Conservation (phyloP, 1,140 invertebrate genomes). For the Chionoecetes opilio region DNA sequence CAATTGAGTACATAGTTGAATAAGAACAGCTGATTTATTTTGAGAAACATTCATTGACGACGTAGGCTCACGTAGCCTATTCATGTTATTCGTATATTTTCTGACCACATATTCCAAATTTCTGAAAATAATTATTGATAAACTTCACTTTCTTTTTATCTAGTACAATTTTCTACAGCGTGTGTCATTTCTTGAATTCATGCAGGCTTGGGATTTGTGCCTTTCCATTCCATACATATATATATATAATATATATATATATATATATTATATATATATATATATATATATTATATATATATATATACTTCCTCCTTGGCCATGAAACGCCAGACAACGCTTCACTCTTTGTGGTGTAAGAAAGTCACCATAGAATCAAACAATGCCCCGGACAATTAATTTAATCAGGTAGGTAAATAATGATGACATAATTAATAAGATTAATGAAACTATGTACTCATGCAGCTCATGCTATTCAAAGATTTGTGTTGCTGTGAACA, state of each 20-base stretch:
- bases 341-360: slow-evolving; percentile 34
- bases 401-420: slow-evolving; percentile 44
- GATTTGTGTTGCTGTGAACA: background rate
- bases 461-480: background rate
- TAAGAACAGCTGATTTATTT: background rate
- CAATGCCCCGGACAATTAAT: background rate
- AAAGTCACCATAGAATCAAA: slow-evolving; percentile 25
- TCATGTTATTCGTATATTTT: slow-evolving; percentile 30
- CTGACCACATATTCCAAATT: slow-evolving; percentile 45
- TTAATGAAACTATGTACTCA: slow-evolving; percentile 19
- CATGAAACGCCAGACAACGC: slow-evolving; percentile 9
- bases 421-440: slow-evolving; percentile 7
- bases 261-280: no score
- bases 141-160: slow-evolving; percentile 41
- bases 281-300: no score
- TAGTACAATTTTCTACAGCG: slow-evolving; percentile 31
- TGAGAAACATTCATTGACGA: background rate
- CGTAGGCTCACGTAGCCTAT: background rate
- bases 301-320: slow-evolving; percentile 35
- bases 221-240: background rate
- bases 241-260: no score
- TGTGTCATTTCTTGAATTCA: slow-evolving; percentile 48
- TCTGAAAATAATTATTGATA: slow-evolving; percentile 28
- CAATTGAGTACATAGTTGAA: background rate
- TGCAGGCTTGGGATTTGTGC: slow-evolving; percentile 31